A percentile compares a stretch with the other conserved stretches of the same genome.
These are phyloP conservation scores for Cryptoblepharus egeriae DNA, from an alignment of 2,797 vertebrate species.

Conservation along the genomic window DNA sequence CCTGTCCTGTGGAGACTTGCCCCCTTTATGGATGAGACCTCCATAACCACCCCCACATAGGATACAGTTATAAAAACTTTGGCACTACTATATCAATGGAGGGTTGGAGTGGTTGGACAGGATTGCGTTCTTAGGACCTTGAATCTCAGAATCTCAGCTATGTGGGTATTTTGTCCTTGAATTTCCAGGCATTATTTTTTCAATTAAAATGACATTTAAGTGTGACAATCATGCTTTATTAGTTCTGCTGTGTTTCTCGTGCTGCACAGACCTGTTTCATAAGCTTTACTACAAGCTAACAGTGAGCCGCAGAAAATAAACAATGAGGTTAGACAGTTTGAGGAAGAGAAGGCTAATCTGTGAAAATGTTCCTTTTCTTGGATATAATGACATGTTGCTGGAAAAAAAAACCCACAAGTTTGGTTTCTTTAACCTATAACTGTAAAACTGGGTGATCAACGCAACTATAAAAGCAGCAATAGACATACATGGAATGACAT, in stretches of 20 bases:
- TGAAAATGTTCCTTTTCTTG: constrained; percentile 50
- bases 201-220: constrained; percentile 24
- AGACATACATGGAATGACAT: constrained; percentile 54
- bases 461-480: constrained; percentile 47
- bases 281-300: constrained; percentile 4
- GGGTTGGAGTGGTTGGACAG: no score
- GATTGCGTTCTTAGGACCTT: not conserved
- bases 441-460: constrained; percentile 49
- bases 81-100: no score
- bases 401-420: constrained; percentile 57
- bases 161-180: constrained; percentile 23
- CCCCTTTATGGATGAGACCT: no score
- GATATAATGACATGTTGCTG: constrained; percentile 65
- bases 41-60: no score
- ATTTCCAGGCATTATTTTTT: constrained; percentile 25
- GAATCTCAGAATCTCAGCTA: not conserved
- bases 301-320: constrained; percentile 44
- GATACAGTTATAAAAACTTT: no score
- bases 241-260: not conserved
- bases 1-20: no score
- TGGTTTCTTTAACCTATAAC: constrained; percentile 51
- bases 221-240: constrained; percentile 16
- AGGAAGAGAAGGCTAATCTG: constrained; percentile 53
- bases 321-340: constrained; percentile 47
- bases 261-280: not conserved